phyloP scores from a whole-genome alignment of 2,113 vertebrate species.

The Microcebus tavaratra region DNA sequence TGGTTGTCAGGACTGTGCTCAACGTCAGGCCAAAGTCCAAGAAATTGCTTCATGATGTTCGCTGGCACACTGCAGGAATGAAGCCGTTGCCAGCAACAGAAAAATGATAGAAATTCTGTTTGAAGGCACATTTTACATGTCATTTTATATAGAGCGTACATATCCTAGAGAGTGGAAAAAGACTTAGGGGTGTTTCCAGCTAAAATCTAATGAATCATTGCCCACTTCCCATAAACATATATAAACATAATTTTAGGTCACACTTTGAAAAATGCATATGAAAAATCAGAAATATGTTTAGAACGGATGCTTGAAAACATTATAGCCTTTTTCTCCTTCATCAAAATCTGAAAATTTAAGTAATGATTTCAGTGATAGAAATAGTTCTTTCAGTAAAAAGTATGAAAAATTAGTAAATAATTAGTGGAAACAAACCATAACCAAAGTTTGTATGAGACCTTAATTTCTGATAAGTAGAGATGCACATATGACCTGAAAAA shows the following conservation, averaged over 20 bases:
- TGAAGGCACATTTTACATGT: neutral
- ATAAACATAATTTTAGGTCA: neutral
- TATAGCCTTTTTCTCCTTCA: neutral
- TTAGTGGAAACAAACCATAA: neutral
- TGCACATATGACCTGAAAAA: neutral
- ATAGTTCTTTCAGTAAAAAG: neutral
- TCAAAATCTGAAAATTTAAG: neutral
- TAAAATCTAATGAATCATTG: neutral
- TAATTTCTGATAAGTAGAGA: neutral
- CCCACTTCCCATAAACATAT: neutral
- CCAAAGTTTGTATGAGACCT: neutral
- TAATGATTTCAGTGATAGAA: neutral
- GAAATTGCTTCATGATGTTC: neutral
- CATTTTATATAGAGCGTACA: neutral
- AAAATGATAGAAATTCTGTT: neutral
- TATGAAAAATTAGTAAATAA: neutral
- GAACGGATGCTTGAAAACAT: neutral
- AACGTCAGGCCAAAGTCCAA: neutral
- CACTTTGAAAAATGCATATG: neutral
- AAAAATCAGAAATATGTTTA: neutral
- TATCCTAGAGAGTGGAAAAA: rapidly evolving
- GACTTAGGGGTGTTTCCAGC: neutral
- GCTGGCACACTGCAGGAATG: neutral
- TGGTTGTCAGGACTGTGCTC: neutral
- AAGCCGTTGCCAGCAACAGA: neutral